Evolutionary conservation across 1,140 invertebrate species (phyloP).

Genomic region (Drosophila nikananu): DNA sequence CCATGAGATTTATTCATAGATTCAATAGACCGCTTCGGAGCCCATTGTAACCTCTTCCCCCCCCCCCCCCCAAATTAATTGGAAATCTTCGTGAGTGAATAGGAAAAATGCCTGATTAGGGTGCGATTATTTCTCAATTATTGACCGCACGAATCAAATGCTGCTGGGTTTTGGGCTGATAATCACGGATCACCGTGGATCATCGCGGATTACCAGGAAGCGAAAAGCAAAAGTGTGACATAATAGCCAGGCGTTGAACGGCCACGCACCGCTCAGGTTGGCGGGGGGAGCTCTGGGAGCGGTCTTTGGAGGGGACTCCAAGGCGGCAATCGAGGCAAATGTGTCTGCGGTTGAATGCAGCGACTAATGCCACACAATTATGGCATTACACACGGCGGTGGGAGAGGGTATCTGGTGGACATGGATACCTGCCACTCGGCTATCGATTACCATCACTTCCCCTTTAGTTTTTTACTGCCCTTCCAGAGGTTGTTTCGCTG

Average conservation of each 20-base stretch:
- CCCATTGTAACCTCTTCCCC: background rate
- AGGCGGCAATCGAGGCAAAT: conserved; percentile 51
- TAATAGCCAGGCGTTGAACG: conserved; percentile 51
- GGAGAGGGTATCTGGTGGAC: conserved; percentile 45
- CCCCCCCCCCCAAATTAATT: conserved; percentile 18
- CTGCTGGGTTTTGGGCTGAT: background rate
- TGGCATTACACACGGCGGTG: conserved; percentile 41
- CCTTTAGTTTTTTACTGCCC: conserved; percentile 4
- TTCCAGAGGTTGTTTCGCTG: conserved; percentile 8
- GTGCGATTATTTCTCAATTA: conserved; percentile 46
- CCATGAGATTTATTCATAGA: conserved; percentile 8
- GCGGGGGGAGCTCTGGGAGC: background rate
- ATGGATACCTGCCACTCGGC: conserved; percentile 48
- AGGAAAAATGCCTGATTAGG: conserved; percentile 30
- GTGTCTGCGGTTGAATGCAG: conserved; percentile 76
- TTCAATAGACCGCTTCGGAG: background rate
- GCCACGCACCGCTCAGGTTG: conserved; percentile 27
- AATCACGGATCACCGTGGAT: conserved; percentile 20
- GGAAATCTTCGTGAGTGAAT: conserved; percentile 21
- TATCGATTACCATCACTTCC: conserved; percentile 52
- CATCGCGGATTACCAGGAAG: conserved; percentile 50
- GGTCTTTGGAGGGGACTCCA: background rate
- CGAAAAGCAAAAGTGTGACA: conserved; percentile 76
- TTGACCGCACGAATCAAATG: conserved; percentile 28
- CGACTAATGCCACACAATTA: conserved; percentile 75